Base-by-base conservation (phyloP, 2,797 vertebrate genomes). In the Euthynnus affinis region DNA sequence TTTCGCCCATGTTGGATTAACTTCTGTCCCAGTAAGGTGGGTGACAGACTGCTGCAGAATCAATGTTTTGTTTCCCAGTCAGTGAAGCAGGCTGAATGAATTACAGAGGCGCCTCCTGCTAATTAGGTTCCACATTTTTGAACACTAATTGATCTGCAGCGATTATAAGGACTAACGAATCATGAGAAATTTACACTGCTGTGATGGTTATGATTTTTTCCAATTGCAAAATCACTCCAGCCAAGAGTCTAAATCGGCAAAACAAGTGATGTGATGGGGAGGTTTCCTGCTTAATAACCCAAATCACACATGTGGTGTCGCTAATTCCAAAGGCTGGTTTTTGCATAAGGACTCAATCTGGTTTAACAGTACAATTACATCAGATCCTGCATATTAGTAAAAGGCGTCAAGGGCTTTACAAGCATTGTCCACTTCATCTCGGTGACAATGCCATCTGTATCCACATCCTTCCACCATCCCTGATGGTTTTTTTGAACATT, bases 331-430 rank as follows among this genome's bases (percentile, higher is more conserved):
- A 23, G 81, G 40, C 56, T 78, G 59, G 17, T 51, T 58, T 49
- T 18, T 71, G 27, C 15, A 62, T 22, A 29, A 29, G 52, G 59
- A 52, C 70, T 68, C 49, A 22, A 15, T 74, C n/a, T 69, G 78
- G 63, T 80, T 82, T 78, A 77, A 66, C 83, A 78, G 74, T 71
- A 32, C 67, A 57, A 66, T 80, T 78, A 75, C 67, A 84, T 86
- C 46, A 86, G 65, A 85, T 75, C 84, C 70, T 74, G 61, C 20
- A 23, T 25, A 48, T 82, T 80, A 70, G 61, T 3, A 48, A 70
- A 74, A 48, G 68, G 75, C 65, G 15, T 74, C 76, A 68, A 61
- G 59, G 73, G 78, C 40, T 78, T 84, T 74, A 42, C 64, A 9
- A 67, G 64, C 67, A 63, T 15, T 67, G 67, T 81, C 59, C 64